Evolutionary conservation across 2,888 invertebrate genomes (phyloP).

Genomic region (Agriopis marginaria): DNA sequence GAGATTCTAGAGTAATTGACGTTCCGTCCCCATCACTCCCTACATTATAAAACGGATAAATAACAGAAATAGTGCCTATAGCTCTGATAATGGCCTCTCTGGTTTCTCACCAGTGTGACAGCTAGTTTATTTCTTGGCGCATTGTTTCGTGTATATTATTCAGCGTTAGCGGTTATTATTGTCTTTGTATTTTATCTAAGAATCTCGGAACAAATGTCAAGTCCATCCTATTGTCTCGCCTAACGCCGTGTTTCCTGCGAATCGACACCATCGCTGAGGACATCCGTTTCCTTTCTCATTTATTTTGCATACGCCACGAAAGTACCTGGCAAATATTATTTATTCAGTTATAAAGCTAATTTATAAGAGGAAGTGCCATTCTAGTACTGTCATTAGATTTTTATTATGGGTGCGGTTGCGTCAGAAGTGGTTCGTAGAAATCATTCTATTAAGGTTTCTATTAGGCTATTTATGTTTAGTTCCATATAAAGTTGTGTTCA

Average conservation of each 20-base stretch:
- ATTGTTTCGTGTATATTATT: background rate
- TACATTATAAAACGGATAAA: no score
- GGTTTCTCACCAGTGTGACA: background rate
- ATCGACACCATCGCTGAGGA: constrained; percentile 68
- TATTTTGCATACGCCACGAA: constrained; percentile 71
- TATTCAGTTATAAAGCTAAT: constrained; percentile 55
- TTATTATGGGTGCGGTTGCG: constrained; percentile 33
- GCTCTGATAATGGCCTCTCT: background rate
- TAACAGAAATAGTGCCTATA: no score
- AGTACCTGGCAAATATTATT: constrained; percentile 58
- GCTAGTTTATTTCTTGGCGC: background rate
- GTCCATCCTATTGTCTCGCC: constrained; percentile 66
- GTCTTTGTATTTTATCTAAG: constrained; percentile 33
- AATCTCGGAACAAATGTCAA: constrained; percentile 50
- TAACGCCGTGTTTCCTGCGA: constrained; percentile 70
- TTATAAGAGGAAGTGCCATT: constrained; percentile 65
- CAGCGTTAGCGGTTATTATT: no score
- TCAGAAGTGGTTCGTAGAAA: constrained; percentile 29
- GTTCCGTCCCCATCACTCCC: no score
- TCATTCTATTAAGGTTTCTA: constrained; percentile 1
- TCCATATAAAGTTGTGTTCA: no score
- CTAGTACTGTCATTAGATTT: constrained; percentile 45
- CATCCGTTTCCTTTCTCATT: constrained; percentile 77
- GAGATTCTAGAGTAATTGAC: background rate
- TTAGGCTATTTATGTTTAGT: background rate